Conservation (phyloP, 2,797 vertebrate genomes). For the Catamblyrhynchus diadema region DNA sequence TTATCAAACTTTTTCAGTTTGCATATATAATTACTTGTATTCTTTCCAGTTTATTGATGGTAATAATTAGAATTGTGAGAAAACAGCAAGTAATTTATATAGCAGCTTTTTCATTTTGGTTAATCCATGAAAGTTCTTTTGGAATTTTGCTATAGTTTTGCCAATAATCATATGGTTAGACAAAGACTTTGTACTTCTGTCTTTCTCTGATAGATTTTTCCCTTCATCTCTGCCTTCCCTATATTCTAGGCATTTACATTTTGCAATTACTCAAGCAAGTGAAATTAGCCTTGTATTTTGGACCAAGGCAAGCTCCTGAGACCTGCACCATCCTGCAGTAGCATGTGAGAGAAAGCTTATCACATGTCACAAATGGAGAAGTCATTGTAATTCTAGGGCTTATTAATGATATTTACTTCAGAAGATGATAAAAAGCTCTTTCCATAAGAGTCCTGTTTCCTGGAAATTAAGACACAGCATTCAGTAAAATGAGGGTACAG, state of each 20-base stretch:
- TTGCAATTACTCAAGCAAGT: background rate
- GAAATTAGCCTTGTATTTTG: background rate
- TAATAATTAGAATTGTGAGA: background rate
- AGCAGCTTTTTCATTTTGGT: background rate
- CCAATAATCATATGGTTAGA: background rate
- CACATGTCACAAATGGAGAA: background rate
- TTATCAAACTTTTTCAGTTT: background rate
- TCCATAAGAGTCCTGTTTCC: background rate
- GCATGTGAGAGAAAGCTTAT: background rate
- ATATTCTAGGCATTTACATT: background rate
- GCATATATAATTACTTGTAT: background rate
- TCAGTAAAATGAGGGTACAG: background rate
- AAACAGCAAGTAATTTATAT: background rate
- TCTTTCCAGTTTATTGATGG: background rate
- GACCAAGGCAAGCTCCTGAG: background rate
- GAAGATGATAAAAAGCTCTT: background rate
- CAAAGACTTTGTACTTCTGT: background rate
- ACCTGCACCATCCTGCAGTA: background rate
- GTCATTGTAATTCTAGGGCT: background rate
- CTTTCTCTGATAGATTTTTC: background rate
- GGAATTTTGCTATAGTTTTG: background rate
- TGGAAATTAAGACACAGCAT: background rate
- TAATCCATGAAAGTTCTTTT: background rate
- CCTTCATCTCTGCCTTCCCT: background rate
- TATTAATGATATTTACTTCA: background rate